Conservation (phyloP, 2,888 invertebrate species). For the Trissonchulus sp. region DNA sequence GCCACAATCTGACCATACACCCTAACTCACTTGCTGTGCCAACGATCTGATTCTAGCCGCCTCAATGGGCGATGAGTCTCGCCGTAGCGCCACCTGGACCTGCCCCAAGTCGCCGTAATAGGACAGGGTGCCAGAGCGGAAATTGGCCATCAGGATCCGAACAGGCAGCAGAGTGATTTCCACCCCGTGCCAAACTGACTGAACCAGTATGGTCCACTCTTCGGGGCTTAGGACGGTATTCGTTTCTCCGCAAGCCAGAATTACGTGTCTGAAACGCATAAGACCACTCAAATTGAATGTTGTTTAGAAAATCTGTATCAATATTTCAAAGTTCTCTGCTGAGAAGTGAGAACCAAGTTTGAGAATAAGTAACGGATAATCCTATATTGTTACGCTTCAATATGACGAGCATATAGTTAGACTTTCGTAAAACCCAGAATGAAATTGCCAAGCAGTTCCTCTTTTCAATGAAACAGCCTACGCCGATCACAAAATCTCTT, state of each 20-base stretch:
- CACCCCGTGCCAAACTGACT: conserved; percentile 70
- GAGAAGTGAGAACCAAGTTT: too few species aligned
- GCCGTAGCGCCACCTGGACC: conserved; percentile 80
- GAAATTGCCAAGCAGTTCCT: too few species aligned
- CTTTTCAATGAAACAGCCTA: too few species aligned
- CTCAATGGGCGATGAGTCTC: conserved; percentile 76
- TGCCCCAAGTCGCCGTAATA: conserved; percentile 74
- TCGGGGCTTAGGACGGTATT: conserved; percentile 67
- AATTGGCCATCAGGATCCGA: conserved; percentile 79
- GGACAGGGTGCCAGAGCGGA: conserved; percentile 81
- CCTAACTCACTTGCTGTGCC: conserved; percentile 82
- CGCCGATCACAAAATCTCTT: too few species aligned
- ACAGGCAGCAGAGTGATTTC: conserved; percentile 73
- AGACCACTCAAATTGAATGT: too few species aligned
- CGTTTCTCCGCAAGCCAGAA: conserved; percentile 72
- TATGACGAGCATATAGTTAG: too few species aligned
- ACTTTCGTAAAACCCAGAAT: too few species aligned
- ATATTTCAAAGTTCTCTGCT: too few species aligned
- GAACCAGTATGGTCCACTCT: conserved; percentile 69
- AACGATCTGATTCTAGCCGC: conserved; percentile 76
- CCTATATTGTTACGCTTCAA: too few species aligned
- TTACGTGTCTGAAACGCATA: conserved; percentile 56
- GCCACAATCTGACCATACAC: too few species aligned
- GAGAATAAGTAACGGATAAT: too few species aligned
- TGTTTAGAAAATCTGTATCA: too few species aligned